Conservation (phyloP, 2,113 vertebrate species). For the Macrotis lagotis region DNA sequence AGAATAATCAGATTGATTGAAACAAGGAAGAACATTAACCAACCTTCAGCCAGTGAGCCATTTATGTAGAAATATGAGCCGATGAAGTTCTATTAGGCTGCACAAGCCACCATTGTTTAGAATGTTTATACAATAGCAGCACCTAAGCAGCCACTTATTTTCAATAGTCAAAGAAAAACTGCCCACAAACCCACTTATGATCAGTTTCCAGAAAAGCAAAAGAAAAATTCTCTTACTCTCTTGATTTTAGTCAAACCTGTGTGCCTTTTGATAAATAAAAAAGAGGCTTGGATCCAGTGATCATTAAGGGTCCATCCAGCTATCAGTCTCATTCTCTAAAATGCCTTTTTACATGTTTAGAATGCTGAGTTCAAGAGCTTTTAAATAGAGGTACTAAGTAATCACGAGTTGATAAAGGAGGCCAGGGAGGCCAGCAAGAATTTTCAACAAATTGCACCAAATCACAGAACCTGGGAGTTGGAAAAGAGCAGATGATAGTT, state of each 20-base stretch:
- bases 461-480: not conserved
- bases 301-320: not conserved
- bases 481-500: not conserved
- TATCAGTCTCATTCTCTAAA: not conserved
- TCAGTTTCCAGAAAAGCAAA: not conserved
- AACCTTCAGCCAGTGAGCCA: not conserved
- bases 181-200: conserved; percentile 16
- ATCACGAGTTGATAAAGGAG: not conserved
- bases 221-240: not conserved
- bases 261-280: not conserved
- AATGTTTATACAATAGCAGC: not conserved
- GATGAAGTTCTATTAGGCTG: not conserved
- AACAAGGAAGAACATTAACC: conserved; percentile 6
- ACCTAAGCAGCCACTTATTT: not conserved
- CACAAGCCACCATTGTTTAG: not conserved
- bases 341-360: not conserved
- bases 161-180: not conserved
- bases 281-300: not conserved
- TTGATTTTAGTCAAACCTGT: not conserved
- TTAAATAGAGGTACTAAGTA: not conserved
- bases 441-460: not conserved
- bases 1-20: not conserved
- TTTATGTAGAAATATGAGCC: conserved; percentile 13
- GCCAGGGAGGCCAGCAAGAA: not conserved
- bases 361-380: conserved; percentile 19